Conservation (phyloP, 1,140 invertebrate species). For the Ostrea edulis region DNA sequence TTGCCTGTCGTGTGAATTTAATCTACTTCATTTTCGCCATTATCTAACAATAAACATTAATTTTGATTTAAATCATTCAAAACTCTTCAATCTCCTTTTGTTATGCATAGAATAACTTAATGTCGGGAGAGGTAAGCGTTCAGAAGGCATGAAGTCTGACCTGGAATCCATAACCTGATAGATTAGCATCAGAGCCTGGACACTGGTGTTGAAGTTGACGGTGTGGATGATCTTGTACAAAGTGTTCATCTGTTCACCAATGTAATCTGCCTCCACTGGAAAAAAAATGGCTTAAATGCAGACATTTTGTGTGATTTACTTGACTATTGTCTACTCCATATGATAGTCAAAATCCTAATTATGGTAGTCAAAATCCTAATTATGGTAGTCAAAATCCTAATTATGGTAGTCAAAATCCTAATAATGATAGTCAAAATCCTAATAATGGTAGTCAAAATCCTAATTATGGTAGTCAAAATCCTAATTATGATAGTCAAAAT, state of each 20-base stretch:
- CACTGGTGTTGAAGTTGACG: slow-evolving; percentile 87
- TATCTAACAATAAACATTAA: too few relatives aligned
- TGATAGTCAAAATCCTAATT: neutral
- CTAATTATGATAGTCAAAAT: neutral
- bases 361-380: neutral
- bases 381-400: neutral
- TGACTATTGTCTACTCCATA: too few relatives aligned
- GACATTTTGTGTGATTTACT: too few relatives aligned
- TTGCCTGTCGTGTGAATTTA: too few relatives aligned
- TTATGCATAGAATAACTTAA: too few relatives aligned
- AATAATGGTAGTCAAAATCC: neutral
- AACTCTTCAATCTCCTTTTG: too few relatives aligned
- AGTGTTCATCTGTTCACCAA: slow-evolving; percentile 88
- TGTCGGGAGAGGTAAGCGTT: too few relatives aligned
- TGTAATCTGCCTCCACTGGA: slow-evolving; percentile 79
- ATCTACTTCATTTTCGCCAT: too few relatives aligned
- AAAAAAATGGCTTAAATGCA: slow-evolving; percentile 27
- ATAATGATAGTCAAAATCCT: neutral
- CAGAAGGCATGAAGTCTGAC: slow-evolving; percentile 49
- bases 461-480: neutral
- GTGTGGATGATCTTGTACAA: slow-evolving; percentile 94
- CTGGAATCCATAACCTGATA: slow-evolving; percentile 88
- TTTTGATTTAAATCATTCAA: too few relatives aligned
- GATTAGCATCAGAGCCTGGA: slow-evolving; percentile 93
- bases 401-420: too few relatives aligned